Conservation (phyloP, 2,888 invertebrate species). For the Aromia moschata region DNA sequence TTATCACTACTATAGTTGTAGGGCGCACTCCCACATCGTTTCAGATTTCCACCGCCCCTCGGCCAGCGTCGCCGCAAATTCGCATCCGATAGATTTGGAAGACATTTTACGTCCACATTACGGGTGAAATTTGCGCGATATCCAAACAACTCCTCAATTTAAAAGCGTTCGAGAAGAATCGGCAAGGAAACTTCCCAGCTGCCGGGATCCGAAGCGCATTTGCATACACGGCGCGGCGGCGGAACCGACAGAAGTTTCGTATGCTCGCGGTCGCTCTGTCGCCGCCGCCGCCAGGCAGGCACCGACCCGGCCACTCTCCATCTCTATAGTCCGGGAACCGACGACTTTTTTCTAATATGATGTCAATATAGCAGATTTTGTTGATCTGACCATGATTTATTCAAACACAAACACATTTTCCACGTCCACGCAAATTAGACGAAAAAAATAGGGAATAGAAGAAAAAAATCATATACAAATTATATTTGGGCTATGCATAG, state of each 20-base stretch:
- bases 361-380: too few species aligned
- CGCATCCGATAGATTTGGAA: constrained; percentile 26
- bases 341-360: too few species aligned
- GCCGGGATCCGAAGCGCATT: constrained; percentile 12
- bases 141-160: constrained; percentile 25
- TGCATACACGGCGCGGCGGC: constrained; percentile 24
- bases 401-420: too few species aligned
- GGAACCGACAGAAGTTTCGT: constrained; percentile 27
- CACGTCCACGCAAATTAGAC: too few species aligned
- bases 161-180: constrained; percentile 28
- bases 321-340: too few species aligned
- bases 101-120: constrained; percentile 25
- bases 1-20: background rate
- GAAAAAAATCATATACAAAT: too few species aligned
- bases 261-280: constrained; percentile 12
- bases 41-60: constrained; percentile 12
- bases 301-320: too few species aligned
- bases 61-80: constrained; percentile 18
- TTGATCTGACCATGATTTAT: too few species aligned
- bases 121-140: constrained; percentile 9
- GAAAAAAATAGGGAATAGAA: too few species aligned
- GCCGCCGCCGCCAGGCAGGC: constrained; percentile 11
- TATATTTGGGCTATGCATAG: too few species aligned
- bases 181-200: constrained; percentile 19
- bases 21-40: constrained; percentile 1